A percentile compares a stretch with the other conserved stretches of the same genome.
phyloP scores from a whole-genome alignment of 2,888 invertebrate genomes.

The Meteorus colon region DNA sequence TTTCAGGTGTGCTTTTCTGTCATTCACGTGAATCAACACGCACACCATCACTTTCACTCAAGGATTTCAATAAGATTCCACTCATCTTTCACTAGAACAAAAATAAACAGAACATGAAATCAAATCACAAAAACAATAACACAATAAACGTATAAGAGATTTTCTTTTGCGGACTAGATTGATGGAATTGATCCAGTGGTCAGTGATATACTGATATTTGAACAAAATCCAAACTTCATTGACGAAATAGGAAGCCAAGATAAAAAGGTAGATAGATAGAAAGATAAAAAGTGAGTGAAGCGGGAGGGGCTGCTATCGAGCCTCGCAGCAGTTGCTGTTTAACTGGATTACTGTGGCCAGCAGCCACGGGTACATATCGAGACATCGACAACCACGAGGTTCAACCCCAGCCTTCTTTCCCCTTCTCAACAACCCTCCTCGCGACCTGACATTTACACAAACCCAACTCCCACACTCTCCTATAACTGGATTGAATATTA shows the following conservation, averaged over 20 bases:
- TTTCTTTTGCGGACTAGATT: not conserved
- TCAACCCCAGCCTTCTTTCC: slow-evolving; percentile 27
- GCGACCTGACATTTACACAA: slow-evolving; percentile 27
- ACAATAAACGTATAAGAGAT: slow-evolving; percentile 6
- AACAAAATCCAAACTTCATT: slow-evolving; percentile 19
- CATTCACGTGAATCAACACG: slow-evolving; percentile 14
- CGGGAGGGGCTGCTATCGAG: slow-evolving; percentile 46
- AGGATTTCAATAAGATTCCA: not conserved
- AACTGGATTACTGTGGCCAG: slow-evolving; percentile 65
- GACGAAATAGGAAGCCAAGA: not conserved
- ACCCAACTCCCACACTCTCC: slow-evolving; percentile 11
- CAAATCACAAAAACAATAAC: not conserved
- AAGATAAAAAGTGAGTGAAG: not conserved
- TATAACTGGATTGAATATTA: slow-evolving; percentile 68
- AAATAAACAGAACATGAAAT: slow-evolving; percentile 2
- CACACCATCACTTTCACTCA: slow-evolving; percentile 24
- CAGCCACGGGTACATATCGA: slow-evolving; percentile 54
- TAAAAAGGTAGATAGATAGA: not conserved
- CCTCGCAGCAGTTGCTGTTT: slow-evolving; percentile 55
- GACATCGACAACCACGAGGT: slow-evolving; percentile 62
- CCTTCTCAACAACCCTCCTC: slow-evolving; percentile 23
- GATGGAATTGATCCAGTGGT: not conserved
- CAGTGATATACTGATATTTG: slow-evolving; percentile 5
- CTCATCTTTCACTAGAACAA: slow-evolving; percentile 18
- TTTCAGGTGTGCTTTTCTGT: not conserved